These are phyloP conservation scores for Thymelicus acteon DNA, from an alignment of 2,888 invertebrate genomes.

Conservation along the genomic window DNA sequence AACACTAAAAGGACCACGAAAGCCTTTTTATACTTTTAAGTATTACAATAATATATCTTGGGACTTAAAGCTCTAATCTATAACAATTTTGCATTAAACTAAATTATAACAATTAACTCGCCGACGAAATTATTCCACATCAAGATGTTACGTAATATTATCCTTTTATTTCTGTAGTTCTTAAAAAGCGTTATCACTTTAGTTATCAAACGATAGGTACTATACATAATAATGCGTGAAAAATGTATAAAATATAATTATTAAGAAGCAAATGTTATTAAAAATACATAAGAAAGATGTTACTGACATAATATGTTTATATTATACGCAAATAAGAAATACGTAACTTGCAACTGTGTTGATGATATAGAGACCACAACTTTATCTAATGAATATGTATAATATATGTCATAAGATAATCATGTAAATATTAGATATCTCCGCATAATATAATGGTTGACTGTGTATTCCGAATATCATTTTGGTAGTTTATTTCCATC, in stretches of 20 bases:
- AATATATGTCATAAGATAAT: conserved; percentile 1
- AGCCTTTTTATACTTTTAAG: neutral
- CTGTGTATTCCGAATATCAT: neutral
- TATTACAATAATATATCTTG: neutral
- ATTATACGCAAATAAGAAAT: neutral
- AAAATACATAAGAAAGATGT: neutral
- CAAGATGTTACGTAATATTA: no score
- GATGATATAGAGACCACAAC: conserved; percentile 7
- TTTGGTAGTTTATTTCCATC: neutral
- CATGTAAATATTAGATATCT: neutral
- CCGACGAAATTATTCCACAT: neutral
- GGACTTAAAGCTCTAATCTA: neutral
- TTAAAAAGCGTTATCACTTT: no score
- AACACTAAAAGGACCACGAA: conserved; percentile 21
- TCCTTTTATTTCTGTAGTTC: no score
- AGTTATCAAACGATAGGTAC: no score
- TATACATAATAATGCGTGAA: no score
- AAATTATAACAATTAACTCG: neutral
- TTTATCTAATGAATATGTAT: conserved; percentile 6
- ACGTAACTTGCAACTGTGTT: neutral
- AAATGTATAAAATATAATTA: neutral
- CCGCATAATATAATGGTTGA: neutral
- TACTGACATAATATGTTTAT: no score
- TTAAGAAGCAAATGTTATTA: no score
- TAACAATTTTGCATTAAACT: neutral